These are phyloP conservation scores for Mythimna pallens DNA, from an alignment of 2,888 invertebrate genomes.

Conservation along the genomic window DNA sequence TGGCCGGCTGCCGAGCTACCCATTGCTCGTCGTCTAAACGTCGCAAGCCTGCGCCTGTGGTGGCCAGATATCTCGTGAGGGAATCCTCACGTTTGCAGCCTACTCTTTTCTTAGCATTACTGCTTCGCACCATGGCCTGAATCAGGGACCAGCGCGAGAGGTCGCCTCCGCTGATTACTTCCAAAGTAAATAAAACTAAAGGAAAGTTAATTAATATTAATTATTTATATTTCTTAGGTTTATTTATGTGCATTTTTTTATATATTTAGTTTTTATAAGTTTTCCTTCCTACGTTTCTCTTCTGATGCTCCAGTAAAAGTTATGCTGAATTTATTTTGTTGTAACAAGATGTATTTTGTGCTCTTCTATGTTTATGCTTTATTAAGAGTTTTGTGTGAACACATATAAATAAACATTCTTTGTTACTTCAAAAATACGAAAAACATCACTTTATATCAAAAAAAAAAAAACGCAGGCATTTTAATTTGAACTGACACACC, in stretches of 20 bases:
- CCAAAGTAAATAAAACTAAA: too few species aligned
- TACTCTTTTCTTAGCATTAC: too few species aligned
- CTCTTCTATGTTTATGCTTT: neutral
- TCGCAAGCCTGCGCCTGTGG: too few species aligned
- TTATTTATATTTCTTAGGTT: neutral
- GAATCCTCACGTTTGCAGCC: too few species aligned
- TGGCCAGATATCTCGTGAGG: too few species aligned
- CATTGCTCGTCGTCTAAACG: too few species aligned
- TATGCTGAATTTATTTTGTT: neutral
- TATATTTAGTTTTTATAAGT: neutral
- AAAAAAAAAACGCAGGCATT: neutral
- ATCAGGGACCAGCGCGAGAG: too few species aligned
- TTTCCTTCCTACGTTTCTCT: neutral
- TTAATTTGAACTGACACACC: constrained; percentile 5
- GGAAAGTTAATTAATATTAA: neutral
- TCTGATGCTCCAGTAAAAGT: neutral
- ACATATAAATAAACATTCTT: neutral
- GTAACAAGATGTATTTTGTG: neutral
- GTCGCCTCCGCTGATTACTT: too few species aligned
- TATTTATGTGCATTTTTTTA: neutral
- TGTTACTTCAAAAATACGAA: neutral
- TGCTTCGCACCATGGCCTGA: too few species aligned
- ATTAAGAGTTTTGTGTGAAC: neutral
- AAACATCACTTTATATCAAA: too few species aligned
- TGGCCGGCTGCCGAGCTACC: too few species aligned